Evolutionary conservation across 2,888 invertebrate species (phyloP), one percentile per base, ranked within the genome.

Genomic region (Dolichomitus sp.): DNA sequence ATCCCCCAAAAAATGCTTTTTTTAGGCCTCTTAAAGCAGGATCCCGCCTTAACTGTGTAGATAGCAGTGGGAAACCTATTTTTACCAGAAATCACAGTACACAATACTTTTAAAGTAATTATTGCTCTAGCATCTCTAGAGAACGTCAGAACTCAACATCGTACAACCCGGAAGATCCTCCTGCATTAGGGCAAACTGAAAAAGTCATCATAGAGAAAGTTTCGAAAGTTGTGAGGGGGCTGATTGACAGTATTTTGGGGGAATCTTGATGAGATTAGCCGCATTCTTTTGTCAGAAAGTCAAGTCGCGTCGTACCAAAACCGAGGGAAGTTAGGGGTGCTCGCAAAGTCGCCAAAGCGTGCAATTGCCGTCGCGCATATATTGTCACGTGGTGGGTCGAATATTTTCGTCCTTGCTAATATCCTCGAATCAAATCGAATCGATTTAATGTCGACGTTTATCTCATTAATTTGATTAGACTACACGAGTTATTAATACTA

Each of bases 301-400:
- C 57, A 57, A 57, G 57, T 57, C 57, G 57, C 57, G 30, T 57
- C n/a, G 11, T 57, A 6, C 57, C 57, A n/a, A 33, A 57, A 57
- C 30, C 57, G 30, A 23, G 27, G 54, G 12, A 54, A 54, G 57
- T 57, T 57, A 57, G 30, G 14, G 52, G 17, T 9, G 14, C 7
- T 50, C 7, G 52, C 11, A 19, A 52, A 6, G 52, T 52, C 52
- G 6, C 7, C n/a, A 4, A 14, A 30, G n/a, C 30, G n/a, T 27
- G n/a, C 30, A 30, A 12, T n/a, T 30, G 50, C 11, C 9, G 50
- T 19, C 50, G 50, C 19, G 50, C 19, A 19, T 19, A 52, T 9
- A 52, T 19, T 11, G 37, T 52, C 50, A 9, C 19, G 9, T 9
- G 19, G 19, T 9, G 11, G 11, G 11, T 14, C 14, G 11, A 12